These are phyloP conservation scores for Silurus meridionalis DNA, from an alignment of 2,113 vertebrate species.

Conservation along the genomic window DNA sequence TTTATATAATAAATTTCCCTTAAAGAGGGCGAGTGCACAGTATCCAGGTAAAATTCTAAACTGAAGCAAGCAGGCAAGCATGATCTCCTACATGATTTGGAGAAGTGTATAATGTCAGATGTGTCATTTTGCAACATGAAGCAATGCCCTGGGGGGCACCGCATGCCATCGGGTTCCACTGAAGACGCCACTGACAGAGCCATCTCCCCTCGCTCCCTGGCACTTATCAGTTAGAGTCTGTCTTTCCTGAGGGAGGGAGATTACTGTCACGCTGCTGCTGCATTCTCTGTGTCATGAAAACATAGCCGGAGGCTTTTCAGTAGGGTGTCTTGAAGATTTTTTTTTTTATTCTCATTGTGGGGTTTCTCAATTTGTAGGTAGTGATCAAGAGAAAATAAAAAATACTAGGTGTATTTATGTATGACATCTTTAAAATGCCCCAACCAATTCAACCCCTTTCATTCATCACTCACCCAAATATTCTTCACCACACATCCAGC, in stretches of 20 bases:
- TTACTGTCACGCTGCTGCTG: slow-evolving; percentile 76
- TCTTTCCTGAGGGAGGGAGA: slow-evolving; percentile 73
- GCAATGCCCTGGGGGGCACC: slow-evolving; percentile 74
- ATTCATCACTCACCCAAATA: neutral
- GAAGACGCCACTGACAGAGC: slow-evolving; percentile 83
- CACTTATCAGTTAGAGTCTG: slow-evolving; percentile 84
- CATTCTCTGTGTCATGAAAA: slow-evolving; percentile 79
- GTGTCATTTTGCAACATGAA: slow-evolving; percentile 83
- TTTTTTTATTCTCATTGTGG: slow-evolving; percentile 19
- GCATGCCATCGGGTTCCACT: slow-evolving; percentile 72
- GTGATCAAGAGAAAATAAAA: neutral
- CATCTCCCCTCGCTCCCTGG: slow-evolving; percentile 69
- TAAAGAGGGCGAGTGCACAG: neutral
- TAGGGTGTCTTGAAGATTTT: slow-evolving; percentile 44
- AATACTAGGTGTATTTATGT: slow-evolving; percentile 8
- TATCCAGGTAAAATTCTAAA: neutral
- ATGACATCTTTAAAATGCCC: slow-evolving; percentile 3
- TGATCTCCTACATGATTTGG: slow-evolving; percentile 73
- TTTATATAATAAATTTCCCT: too few relatives aligned
- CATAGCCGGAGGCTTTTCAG: slow-evolving; percentile 68
- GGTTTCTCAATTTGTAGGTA: slow-evolving; percentile 17
- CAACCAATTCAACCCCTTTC: neutral
- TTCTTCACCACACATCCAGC: neutral
- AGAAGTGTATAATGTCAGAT: slow-evolving; percentile 87
- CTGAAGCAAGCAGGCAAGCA: neutral